phyloP scores from a whole-genome alignment of 2,113 vertebrate species.

The Porphyrio hochstetteri region DNA sequence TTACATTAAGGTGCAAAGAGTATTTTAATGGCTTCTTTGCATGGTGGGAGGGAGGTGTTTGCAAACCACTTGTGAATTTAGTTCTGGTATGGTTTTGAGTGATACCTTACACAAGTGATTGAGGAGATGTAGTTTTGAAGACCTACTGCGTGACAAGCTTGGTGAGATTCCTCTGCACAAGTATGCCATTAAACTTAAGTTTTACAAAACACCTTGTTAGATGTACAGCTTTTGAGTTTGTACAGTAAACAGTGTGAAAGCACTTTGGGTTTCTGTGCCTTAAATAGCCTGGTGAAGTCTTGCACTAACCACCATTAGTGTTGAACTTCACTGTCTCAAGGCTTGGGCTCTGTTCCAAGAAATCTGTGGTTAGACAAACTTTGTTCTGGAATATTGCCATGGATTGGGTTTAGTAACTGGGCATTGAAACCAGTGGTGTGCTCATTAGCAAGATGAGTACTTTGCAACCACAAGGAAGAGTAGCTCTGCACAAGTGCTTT shows the following conservation, averaged over 20 bases:
- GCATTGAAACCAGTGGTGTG: neutral
- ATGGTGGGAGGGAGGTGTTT: neutral
- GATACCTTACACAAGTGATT: neutral
- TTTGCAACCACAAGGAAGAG: neutral
- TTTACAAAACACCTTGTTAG: neutral
- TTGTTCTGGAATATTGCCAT: neutral
- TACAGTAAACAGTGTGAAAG: neutral
- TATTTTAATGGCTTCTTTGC: neutral
- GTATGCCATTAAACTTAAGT: fast-evolving
- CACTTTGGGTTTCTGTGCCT: neutral
- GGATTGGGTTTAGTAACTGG: neutral
- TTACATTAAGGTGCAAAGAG: neutral
- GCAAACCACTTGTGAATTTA: neutral
- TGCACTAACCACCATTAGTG: neutral
- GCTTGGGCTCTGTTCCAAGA: neutral
- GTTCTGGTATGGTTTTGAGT: neutral
- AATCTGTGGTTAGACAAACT: neutral
- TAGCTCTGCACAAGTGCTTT: neutral
- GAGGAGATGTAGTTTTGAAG: neutral
- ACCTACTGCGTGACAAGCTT: neutral
- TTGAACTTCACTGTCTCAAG: neutral
- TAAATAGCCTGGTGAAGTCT: neutral
- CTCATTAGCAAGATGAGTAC: neutral
- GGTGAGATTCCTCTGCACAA: neutral
- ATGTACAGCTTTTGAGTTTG: neutral